These are phyloP conservation scores for Daboia siamensis DNA, from an alignment of 2,113 vertebrate genomes.

Conservation along the genomic window DNA sequence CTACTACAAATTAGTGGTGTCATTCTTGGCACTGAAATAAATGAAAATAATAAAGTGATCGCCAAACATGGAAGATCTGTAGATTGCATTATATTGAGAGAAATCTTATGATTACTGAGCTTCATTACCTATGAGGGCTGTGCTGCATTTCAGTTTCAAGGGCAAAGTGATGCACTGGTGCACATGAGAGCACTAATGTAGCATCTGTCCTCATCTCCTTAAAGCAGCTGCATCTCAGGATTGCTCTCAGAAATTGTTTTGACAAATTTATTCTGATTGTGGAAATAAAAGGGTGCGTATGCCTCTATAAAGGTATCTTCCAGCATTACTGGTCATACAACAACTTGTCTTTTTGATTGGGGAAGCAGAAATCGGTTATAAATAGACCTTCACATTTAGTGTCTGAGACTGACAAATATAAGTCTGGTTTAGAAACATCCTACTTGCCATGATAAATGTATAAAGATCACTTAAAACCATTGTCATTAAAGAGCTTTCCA, in stretches of 20 bases:
- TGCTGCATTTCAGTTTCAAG: background rate
- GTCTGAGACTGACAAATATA: background rate
- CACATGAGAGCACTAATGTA: background rate
- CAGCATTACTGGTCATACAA: background rate
- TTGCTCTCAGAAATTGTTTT: background rate
- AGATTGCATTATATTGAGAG: background rate
- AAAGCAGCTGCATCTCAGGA: background rate
- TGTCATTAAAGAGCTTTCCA: background rate
- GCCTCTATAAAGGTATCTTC: too few species aligned
- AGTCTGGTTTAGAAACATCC: background rate
- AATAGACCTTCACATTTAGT: background rate
- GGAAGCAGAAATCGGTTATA: background rate
- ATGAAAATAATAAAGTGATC: background rate
- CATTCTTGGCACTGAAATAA: background rate
- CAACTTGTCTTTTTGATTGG: background rate
- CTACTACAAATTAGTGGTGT: background rate
- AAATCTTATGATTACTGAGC: background rate
- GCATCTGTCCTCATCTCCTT: background rate
- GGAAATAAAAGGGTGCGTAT: background rate
- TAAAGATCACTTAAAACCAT: background rate
- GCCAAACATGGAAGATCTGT: background rate
- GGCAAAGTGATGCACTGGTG: background rate
- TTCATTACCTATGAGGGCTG: background rate
- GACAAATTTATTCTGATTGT: background rate
- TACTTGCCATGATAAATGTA: background rate